Conservation (phyloP, 1,140 invertebrate genomes). For the Drosophila orosa region DNA sequence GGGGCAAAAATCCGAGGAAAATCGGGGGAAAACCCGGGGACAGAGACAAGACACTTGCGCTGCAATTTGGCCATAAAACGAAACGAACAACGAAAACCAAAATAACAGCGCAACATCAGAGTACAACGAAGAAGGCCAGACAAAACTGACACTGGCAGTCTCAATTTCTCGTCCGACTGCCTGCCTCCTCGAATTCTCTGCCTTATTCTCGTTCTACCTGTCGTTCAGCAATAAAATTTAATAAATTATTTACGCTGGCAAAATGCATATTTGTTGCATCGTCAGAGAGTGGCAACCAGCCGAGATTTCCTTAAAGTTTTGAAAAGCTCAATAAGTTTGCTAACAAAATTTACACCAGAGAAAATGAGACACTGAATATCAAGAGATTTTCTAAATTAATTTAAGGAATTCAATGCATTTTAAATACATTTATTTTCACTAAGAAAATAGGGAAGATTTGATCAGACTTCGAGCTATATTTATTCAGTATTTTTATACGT, state of each 20-base stretch:
- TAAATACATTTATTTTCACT: background rate
- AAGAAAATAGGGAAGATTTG: background rate
- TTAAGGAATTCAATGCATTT: background rate
- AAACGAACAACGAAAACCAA: conserved; percentile 36
- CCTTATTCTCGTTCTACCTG: conserved; percentile 34
- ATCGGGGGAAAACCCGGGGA: background rate
- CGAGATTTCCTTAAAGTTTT: conserved; percentile 44
- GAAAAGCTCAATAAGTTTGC: conserved; percentile 26
- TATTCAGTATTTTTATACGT: no score
- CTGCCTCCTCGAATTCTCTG: conserved; percentile 8
- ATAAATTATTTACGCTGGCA: conserved; percentile 71
- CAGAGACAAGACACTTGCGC: conserved; percentile 48
- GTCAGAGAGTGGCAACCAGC: conserved; percentile 7
- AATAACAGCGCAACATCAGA: conserved; percentile 31
- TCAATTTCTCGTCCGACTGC: conserved; percentile 37
- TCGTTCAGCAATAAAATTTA: conserved; percentile 74
- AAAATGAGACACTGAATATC: background rate
- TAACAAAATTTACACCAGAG: background rate
- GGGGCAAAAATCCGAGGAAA: conserved; percentile 3
- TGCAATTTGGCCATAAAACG: conserved; percentile 57
- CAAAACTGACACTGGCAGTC: conserved; percentile 59
- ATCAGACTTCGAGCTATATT: no score
- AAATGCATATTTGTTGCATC: conserved; percentile 68
- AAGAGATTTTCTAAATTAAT: background rate
- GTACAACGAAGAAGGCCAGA: conserved; percentile 50